Evolutionary conservation across 2,888 invertebrate species (phyloP), one percentile per base, ranked within the genome.

Genomic region (Graphium colonna): DNA sequence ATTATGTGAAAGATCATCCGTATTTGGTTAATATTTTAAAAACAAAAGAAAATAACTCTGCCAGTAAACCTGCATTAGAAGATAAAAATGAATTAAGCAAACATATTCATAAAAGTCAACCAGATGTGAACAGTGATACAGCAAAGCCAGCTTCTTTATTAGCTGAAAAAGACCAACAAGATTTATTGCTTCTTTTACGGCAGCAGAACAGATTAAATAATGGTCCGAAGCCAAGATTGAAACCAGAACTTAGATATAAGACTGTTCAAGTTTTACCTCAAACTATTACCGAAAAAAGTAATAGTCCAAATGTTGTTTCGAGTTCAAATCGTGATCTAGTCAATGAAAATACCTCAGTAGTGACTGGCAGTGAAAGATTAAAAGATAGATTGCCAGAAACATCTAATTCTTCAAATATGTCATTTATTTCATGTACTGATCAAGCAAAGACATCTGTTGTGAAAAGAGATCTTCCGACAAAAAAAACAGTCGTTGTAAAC

Each of bases 101-200:
- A 41, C 36, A n/a, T 33, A 13, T n/a, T 10, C 16, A 38, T 0
- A 28, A 15, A 31, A 12, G 12, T 21, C 28, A 31, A 48, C 9
- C 28, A 17, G 26, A 10, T 12, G 17, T 4, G 31, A 17, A 12
- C 17, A 36, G 7, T 21, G 31, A 28, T 26, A 16, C 42, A 33
- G 18, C 54, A 7, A 49, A 39, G 31, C 46, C 56, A 3, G 2
- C 1, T 16, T 47, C 58, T 21, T 40, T 52, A 28, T 57, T 82
- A 33, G 69, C 75, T 8, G 78, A 82, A 53, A 75, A 68, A 43
- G 84, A 85, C 57, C 79, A 81, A 56, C 66, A 73, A 43, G 83
- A 87, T 42, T 55, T 87, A 41, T 12, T 77, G 16, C 60, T 64
- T 21, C 65, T 87, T 49, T 58, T 83, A 44, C 67, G 73, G 51